Evolutionary conservation across 2,888 invertebrate species (phyloP), one percentile per base, ranked within the genome.

Genomic region (Merodon equestris): DNA sequence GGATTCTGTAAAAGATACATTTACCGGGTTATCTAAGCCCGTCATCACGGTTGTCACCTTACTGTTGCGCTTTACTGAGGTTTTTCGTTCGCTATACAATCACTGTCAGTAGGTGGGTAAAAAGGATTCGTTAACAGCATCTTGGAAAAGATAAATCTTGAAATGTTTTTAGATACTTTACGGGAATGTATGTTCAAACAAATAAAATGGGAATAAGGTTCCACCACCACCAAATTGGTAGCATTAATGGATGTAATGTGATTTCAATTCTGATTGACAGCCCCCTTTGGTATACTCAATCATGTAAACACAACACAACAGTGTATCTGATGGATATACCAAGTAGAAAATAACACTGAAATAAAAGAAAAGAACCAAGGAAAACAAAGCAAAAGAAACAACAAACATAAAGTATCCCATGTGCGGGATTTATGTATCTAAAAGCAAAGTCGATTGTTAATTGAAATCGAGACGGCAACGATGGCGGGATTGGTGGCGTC

Each of bases 201-300:
- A 27, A 27, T 7, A 27, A 27, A 27, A n/a, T n/a, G n/a, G n/a
- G n/a, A n/a, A n/a, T n/a, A n/a, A n/a, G 36, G n/a, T n/a, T n/a
- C n/a, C 48, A 10, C 19, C 17, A 15, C 17, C 7, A 7, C 5
- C 10, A 45, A 67, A 47, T 77, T 67, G 72, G 76, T 61, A 72
- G 72, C 72, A 47, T 61, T 72, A 72, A 77, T 72, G 61, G 67
- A 45, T 72, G 72, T 77, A 77, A 72, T 77, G 72, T 77, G 76
- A 77, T 77, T 72, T 77, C 76, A 61, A 77, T 77, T 67, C 72
- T 77, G 76, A 77, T 77, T 77, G 72, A 77, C 72, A 77, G 76
- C 72, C 76, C n/a, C 66, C 66, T 54, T 57, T 61, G 56, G 48
- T 61, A 66, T 61, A 60, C 50, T 60, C 71, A 60, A 45, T 66